Evolutionary conservation across 2,797 vertebrate genomes (phyloP), one percentile per base, ranked within the genome.

Genomic region (Siniperca obscura): DNA sequence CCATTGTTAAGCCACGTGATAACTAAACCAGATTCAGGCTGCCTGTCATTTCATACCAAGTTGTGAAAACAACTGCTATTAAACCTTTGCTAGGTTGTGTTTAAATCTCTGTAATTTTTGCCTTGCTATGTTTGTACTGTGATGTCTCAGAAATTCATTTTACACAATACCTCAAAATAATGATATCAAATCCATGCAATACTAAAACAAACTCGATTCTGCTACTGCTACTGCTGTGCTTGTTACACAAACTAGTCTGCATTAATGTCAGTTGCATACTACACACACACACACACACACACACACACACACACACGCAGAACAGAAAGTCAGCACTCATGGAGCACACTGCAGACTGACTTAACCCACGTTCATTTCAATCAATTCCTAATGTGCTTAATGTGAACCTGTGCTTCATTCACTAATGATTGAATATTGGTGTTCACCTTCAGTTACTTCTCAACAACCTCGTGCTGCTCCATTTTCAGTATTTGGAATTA

Each of bases 371-470:
- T 76, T 70, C 59, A 76, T 74, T 77, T 36, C 22, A 74, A 59
- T 82, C 76, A 60, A 34, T 60, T 64, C n/a, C 68, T 79, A 61
- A 72, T 75, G 66, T 56, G 30, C 30, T 3, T 30, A 30, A 30
- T 30, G 30, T 30, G 30, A 60, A 79, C 52, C 61, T 74, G 61
- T 22, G 44, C 70, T 64, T 74, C 61, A 62, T 19, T 65, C 61
- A 73, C 62, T 85, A 72, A 86, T 88, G 72, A 80, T 79, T 84
- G 22, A 71, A 84, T 77, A 84, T 79, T 86, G 69, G 59, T 46
- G 81, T 70, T 65, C 68, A 76, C 53, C 69, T 50, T 57, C 27
- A 72, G 19, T 27, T 21, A 7, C 36, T 69, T 19, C 61, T 65
- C 76, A 30, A 27, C 69, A 74, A 38, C 73, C 53, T 44, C 34